These are phyloP conservation scores for Dryoscopus gambensis DNA, from an alignment of 2,113 vertebrate genomes.

Conservation along the genomic window DNA sequence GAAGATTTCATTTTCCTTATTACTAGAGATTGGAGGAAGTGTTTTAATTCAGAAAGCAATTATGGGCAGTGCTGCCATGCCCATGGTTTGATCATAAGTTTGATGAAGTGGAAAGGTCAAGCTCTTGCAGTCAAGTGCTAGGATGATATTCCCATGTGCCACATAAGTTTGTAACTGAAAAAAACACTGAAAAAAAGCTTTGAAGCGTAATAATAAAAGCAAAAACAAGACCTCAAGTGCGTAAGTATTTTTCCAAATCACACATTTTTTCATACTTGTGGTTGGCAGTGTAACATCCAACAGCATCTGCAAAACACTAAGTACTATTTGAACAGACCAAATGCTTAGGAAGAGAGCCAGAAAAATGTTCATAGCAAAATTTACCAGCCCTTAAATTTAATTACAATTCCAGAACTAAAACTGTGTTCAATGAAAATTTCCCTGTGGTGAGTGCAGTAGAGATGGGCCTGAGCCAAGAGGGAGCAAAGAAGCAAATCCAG, in stretches of 20 bases:
- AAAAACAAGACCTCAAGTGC: not conserved
- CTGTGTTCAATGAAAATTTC: not conserved
- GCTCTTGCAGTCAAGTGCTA: not conserved
- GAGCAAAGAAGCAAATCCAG: not conserved
- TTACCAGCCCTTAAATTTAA: constrained; percentile 38
- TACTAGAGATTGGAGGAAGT: not conserved
- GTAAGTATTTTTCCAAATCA: constrained; percentile 14
- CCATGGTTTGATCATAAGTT: not conserved
- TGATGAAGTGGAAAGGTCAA: constrained; percentile 16
- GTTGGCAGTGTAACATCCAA: constrained; percentile 6
- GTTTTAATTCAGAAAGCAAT: not conserved
- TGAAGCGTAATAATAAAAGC: not conserved
- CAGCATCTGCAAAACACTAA: constrained; percentile 33
- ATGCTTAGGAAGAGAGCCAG: constrained; percentile 27
- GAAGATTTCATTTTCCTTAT: constrained; percentile 4
- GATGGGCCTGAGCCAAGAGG: not conserved
- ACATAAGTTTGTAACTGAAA: not conserved
- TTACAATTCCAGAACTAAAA: constrained; percentile 29
- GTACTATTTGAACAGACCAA: constrained; percentile 12
- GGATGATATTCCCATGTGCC: not conserved
- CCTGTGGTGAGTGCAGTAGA: not conserved
- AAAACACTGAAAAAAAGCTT: not conserved
- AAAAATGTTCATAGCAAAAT: constrained; percentile 33
- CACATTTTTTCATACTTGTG: not conserved
- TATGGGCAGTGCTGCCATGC: not conserved